These are phyloP conservation scores for Vombatus ursinus DNA, from an alignment of 2,113 vertebrate species.

Conservation along the genomic window DNA sequence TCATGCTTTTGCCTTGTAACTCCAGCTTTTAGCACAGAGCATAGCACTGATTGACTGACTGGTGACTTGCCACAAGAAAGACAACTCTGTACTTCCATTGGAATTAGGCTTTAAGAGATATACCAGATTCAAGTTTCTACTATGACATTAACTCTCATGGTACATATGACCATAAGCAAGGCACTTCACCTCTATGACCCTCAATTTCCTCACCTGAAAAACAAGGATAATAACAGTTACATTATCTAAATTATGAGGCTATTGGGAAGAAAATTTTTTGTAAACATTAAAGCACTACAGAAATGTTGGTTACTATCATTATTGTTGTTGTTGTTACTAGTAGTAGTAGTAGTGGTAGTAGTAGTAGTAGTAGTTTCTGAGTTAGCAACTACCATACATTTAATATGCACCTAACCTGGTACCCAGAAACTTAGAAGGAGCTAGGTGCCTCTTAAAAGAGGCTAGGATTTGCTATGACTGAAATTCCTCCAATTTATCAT, in stretches of 20 bases:
- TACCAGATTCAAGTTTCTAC: not conserved
- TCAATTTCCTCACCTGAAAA: not conserved
- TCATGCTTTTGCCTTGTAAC: not conserved
- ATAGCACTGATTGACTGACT: not conserved
- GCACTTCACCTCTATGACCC: not conserved
- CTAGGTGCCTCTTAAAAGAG: not conserved
- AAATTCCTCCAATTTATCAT: not conserved
- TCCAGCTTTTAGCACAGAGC: not conserved
- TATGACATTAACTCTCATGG: not conserved
- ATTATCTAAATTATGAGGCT: not conserved
- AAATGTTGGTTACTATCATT: not conserved
- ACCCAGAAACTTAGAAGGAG: not conserved
- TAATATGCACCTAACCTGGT: no score
- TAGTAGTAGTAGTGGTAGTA: not conserved
- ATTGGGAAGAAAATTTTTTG: not conserved
- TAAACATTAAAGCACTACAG: not conserved
- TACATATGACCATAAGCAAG: not conserved
- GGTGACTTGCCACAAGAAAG: not conserved
- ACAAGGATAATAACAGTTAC: not conserved
- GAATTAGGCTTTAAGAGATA: not conserved
- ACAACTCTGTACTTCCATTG: not conserved
- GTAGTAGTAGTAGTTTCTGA: not conserved
- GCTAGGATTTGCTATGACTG: not conserved
- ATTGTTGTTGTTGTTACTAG: not conserved
- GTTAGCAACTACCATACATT: constrained; percentile 3